phyloP scores from a whole-genome alignment of 2,113 vertebrate genomes.

The Odontophorus gujanensis region DNA sequence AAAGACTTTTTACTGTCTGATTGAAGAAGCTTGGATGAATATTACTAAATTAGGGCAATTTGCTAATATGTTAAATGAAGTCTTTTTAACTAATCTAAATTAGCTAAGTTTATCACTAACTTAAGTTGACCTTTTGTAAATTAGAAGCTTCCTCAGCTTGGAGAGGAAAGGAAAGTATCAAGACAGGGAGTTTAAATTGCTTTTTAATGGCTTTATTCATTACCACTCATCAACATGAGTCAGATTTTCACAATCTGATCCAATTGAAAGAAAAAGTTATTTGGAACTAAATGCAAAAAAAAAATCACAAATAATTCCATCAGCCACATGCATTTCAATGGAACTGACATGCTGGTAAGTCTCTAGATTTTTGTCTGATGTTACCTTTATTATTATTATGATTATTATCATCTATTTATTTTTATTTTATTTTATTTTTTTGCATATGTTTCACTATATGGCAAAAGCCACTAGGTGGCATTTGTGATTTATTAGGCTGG shows the following conservation, averaged over 20 bases:
- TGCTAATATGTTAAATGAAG: neutral
- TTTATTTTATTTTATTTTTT: neutral
- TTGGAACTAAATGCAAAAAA: neutral
- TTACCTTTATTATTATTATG: neutral
- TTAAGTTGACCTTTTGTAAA: neutral
- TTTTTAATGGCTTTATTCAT: slow-evolving; percentile 17
- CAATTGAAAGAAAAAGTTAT: neutral
- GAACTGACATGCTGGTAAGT: neutral
- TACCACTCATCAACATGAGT: neutral
- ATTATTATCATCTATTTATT: no score
- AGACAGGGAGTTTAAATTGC: neutral
- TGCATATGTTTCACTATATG: neutral
- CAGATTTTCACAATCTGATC: neutral
- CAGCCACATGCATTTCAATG: neutral
- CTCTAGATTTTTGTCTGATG: neutral
- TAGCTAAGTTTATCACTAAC: neutral
- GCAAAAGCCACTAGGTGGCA: slow-evolving; percentile 81
- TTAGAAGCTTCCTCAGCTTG: neutral
- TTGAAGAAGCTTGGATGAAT: neutral
- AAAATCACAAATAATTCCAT: neutral
- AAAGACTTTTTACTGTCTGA: neutral
- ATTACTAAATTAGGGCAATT: neutral
- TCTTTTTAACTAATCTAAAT: neutral
- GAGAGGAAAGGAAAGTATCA: neutral
- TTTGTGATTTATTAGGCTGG: slow-evolving; percentile 83